Evolutionary conservation across 1,140 invertebrate species (phyloP).

Genomic region (Microplitis demolitor): DNA sequence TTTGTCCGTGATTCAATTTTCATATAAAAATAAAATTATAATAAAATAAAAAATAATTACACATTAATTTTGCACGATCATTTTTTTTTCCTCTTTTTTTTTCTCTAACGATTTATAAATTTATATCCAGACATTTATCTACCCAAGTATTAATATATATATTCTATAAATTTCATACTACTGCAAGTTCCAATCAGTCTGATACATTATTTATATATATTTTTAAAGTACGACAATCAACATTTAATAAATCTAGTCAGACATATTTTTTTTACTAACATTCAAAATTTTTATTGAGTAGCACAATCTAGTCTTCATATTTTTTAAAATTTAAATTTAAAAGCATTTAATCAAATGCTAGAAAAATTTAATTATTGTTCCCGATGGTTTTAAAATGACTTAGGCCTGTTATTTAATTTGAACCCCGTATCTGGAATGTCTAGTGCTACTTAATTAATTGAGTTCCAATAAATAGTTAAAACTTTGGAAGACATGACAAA

Average conservation of each 20-base stretch:
- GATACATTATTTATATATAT: conserved; percentile 8
- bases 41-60: background rate
- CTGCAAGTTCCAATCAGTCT: conserved; percentile 6
- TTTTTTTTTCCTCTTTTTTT: too few species aligned
- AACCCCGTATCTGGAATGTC: conserved; percentile 9
- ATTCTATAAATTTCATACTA: background rate
- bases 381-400: background rate
- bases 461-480: background rate
- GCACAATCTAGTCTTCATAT: background rate
- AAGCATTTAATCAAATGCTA: background rate
- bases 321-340: conserved; percentile 1
- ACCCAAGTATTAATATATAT: background rate
- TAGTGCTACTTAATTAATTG: background rate
- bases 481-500: background rate
- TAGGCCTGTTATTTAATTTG: background rate
- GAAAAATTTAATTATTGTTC: background rate
- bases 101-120: background rate
- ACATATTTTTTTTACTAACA: background rate
- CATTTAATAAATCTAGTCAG: conserved; percentile 15
- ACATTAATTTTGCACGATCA: background rate
- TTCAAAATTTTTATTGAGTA: background rate
- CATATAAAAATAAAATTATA: background rate
- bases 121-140: background rate
- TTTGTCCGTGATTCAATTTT: background rate
- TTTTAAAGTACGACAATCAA: conserved; percentile 20